Base-by-base conservation (phyloP, 1,140 invertebrate genomes). In the Rhyacophila brunnea region DNA sequence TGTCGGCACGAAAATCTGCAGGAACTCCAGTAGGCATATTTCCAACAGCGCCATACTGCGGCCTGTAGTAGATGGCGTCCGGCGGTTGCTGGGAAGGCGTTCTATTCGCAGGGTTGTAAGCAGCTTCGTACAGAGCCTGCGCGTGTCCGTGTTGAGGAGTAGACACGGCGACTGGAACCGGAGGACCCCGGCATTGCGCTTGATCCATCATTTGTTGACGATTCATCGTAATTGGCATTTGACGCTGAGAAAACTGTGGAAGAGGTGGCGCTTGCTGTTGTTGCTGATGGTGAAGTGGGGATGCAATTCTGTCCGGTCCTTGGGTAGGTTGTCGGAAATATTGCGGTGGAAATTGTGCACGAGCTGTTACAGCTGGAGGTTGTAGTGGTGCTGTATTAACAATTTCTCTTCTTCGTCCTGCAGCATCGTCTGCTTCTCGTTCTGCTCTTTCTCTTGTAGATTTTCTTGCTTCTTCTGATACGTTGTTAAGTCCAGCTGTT, bases 401-500 rank as follows among this genome's bases (percentile, higher is more conserved):
- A 14, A 50, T 28, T 34, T 64, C 62, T 44, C 62, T 34, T 70
- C 71, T 14, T 71, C 70, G 13, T 58, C 67, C 40, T 68, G 74
- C 50, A 1, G 56, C 56, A 20, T 59, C 64, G 72, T 75, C 28
- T 74, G 76, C 58, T 81, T 82, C 53, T 75, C 80, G 36, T 60
- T 67, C 64, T 69, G 69, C 71, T 6, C 76, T 56, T 19, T 66
- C 63, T 36, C 74, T 72, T 23, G 67, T 71, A 6, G 77, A 78
- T 69, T 82, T 83, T 62, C 81, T 80, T 38, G 81, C 66, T 53
- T 86, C 84, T 55, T 87, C 84, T 38, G 79, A 81, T 32, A 80
- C 76, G 51, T 86, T 87, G 70, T 88, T 87, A 18, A 86, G 68
- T 63, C 78, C 83, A 13, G 79, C 71, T 72, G 71, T 68, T 65